These are phyloP conservation scores for Prionace glauca DNA, from an alignment of 2,797 vertebrate genomes.

Conservation along the genomic window DNA sequence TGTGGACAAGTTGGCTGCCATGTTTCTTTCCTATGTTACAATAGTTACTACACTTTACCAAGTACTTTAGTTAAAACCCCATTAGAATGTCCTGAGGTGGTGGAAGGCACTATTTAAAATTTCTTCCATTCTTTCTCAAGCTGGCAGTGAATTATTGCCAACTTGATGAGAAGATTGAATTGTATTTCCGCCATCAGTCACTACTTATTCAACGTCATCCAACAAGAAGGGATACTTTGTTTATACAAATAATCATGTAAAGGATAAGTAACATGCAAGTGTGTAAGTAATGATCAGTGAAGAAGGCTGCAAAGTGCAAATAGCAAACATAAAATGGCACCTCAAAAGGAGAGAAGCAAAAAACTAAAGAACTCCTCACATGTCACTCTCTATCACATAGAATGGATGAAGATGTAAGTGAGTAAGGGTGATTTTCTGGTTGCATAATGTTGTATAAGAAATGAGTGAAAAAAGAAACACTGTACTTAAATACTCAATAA, in stretches of 20 bases:
- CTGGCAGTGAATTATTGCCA: not conserved
- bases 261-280: not conserved
- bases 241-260: not conserved
- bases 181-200: not conserved
- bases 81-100: not conserved
- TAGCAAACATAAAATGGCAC: not conserved
- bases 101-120: not conserved
- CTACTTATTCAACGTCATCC: not conserved
- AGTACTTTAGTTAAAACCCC: not conserved
- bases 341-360: not conserved
- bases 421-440: not conserved
- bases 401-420: not conserved
- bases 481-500: not conserved
- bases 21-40: too few species aligned
- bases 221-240: not conserved
- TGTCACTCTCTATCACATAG: not conserved
- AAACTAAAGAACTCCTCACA: not conserved
- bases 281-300: not conserved
- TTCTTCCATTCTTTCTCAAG: not conserved
- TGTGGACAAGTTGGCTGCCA: not conserved
- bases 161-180: not conserved
- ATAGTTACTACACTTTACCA: not conserved
- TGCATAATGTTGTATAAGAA: not conserved
- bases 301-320: not conserved
- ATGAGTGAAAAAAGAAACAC: not conserved